Base-by-base conservation (phyloP, 2,888 invertebrate species). In the Ernsta delagoae region DNA sequence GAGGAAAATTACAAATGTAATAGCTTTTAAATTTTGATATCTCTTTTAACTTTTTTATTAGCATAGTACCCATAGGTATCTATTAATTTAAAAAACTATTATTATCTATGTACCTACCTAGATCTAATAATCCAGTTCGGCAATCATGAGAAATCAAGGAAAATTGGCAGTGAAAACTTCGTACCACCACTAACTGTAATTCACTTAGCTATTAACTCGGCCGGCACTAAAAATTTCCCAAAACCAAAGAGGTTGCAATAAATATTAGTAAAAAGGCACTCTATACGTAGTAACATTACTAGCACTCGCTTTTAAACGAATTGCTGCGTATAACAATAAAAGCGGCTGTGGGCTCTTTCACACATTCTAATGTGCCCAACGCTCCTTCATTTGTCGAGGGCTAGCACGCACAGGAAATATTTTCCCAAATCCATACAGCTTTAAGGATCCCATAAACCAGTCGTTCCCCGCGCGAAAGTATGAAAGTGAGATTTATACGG, bases 351-450 rank as follows among this genome's bases (percentile, higher is more conserved):
- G 89, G 89, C 87, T 88, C 88, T 90, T 90, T 88, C 90, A 89
- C 92, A 92, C 92, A 92, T 92, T 90, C 89, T 92, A 89, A 91
- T 90, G 90, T 89, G 87, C 89, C 83, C 87, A 90, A 88, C 85
- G 87, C 86, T 87, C 92, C 88, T 92, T 92, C 90, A 92, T 92
- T 93, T 92, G 91, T 88, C 87, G 89, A 86, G 86, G 89, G 89
- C 90, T 84, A 88, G 89, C 90, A 92, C 90, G 92, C 83, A 87
- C 85, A 86, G 89, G 93, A 92, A 93, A 93, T 93, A 94, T 93
- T 93, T 93, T 88, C 88, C 90, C 89, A 92, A 94, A 94, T 93
- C 93, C 93, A 93, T 93, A 93, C 93, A 90, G 93, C 93, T 93
- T 93, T 93, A 92, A 93, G 93, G 91, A 91, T 93, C 92, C 85